Evolutionary conservation across 2,888 invertebrate species (phyloP).

Genomic region (Acheta domesticus): DNA sequence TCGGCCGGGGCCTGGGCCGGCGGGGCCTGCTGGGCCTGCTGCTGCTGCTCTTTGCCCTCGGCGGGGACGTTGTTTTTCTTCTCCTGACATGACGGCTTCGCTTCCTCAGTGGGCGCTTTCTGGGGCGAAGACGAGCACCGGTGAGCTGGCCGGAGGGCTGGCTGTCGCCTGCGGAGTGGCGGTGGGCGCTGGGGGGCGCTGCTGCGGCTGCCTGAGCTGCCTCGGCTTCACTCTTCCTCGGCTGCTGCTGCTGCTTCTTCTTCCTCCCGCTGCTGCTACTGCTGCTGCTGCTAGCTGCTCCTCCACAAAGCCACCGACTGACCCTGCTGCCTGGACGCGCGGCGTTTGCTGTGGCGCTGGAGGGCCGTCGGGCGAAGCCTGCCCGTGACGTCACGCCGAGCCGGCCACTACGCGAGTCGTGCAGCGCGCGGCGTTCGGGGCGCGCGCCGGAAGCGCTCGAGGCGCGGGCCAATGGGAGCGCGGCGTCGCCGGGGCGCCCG

Average conservation of each 20-base stretch:
- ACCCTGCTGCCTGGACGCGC: no score
- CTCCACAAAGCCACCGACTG: no score
- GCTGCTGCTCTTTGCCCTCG: slow-evolving; percentile 48
- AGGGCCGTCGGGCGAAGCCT: slow-evolving; percentile 26
- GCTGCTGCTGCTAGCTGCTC: no score
- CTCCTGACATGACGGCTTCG: slow-evolving; percentile 63
- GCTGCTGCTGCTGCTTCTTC: not conserved
- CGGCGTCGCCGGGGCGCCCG: not conserved
- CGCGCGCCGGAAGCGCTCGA: not conserved
- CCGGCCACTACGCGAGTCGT: slow-evolving; percentile 25
- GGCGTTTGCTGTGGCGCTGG: no score
- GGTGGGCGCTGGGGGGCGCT: no score
- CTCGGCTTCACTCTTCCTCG: not conserved
- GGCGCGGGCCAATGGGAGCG: not conserved
- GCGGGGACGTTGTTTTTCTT: slow-evolving; percentile 68
- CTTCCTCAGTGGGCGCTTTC: not conserved
- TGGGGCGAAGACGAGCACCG: no score
- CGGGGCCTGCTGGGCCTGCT: slow-evolving; percentile 41
- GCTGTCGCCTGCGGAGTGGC: no score
- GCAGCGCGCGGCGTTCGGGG: not conserved
- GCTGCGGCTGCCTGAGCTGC: no score
- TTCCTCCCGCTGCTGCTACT: not conserved
- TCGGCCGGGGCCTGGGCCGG: slow-evolving; percentile 33
- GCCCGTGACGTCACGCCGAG: slow-evolving; percentile 27
- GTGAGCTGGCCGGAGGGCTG: no score